A percentile compares a stretch with the other conserved stretches of the same genome.
phyloP scores from a whole-genome alignment of 92 coral and sea anemone genomes.

The Montipora capitata region DNA sequence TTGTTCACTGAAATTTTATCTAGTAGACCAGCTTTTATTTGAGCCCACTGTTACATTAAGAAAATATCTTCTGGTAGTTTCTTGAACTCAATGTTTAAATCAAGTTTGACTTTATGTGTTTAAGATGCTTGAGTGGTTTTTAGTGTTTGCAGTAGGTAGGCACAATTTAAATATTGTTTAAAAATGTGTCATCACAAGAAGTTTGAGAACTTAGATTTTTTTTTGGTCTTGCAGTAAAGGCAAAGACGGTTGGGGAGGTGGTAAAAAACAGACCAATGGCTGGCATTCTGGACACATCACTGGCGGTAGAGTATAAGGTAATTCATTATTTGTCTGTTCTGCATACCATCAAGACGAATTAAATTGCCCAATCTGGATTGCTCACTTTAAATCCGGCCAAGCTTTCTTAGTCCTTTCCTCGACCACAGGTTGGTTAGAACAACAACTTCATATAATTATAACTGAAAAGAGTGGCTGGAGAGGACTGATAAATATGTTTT shows the following conservation, averaged over 20 bases:
- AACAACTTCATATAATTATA: neutral
- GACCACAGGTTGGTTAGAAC: neutral
- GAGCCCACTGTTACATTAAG: conserved; percentile 26
- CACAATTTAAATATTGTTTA: neutral
- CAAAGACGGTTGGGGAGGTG: conserved; percentile 3
- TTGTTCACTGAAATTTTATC: conserved; percentile 13
- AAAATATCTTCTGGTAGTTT: conserved; percentile 23
- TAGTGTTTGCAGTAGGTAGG: conserved; percentile 5
- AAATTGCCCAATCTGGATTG: neutral
- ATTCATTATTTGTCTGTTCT: conserved; percentile 1
- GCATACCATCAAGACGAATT: neutral
- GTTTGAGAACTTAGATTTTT: neutral
- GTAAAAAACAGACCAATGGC: conserved; percentile 15
- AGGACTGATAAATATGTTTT: conserved; percentile 7
- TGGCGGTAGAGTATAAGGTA: neutral
- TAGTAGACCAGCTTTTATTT: conserved; percentile 18
- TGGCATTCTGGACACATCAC: conserved; percentile 13
- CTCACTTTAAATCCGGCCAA: neutral
- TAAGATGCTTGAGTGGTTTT: conserved; percentile 9
- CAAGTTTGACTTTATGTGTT: conserved; percentile 18
- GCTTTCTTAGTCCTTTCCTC: neutral
- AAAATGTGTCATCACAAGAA: neutral
- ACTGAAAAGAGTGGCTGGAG: conserved; percentile 11
- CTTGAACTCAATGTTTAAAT: conserved; percentile 28
- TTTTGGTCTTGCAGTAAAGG: conserved; percentile 14